Percentiles rank a stretch among this genome's conserved stretches.
Evolutionary conservation across 1,140 invertebrate genomes (phyloP).

Genomic region (Copidosoma floridanum): DNA sequence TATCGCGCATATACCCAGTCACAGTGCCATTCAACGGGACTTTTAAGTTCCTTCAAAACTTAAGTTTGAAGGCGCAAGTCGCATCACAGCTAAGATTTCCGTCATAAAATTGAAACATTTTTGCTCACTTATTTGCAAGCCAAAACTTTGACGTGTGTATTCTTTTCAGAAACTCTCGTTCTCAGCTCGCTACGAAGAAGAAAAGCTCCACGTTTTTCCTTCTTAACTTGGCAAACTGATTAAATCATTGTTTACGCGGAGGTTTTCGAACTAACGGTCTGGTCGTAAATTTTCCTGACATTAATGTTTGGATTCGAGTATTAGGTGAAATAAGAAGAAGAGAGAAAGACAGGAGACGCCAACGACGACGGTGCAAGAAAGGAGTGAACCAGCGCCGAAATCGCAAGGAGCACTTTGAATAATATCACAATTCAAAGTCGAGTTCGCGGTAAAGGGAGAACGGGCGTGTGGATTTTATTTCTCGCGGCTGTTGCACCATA

Average conservation of each 20-base stretch:
- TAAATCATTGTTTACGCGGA: conserved; percentile 27
- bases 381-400: conserved; percentile 33
- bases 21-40: no score
- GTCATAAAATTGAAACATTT: conserved; percentile 7
- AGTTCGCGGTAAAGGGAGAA: no score
- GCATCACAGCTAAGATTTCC: no score
- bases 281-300: conserved; percentile 17
- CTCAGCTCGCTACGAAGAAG: not conserved
- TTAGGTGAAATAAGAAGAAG: conserved; percentile 16
- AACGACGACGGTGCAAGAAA: not conserved
- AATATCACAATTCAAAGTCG: conserved; percentile 53
- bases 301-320: conserved; percentile 35
- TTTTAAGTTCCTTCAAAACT: no score
- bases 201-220: conserved; percentile 4
- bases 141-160: no score
- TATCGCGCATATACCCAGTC: no score
- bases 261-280: no score
- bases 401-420: conserved; percentile 54
- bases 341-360: not conserved
- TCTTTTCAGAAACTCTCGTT: not conserved
- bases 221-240: conserved; percentile 18
- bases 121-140: not conserved
- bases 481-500: conserved; percentile 47
- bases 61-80: no score
- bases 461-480: conserved; percentile 51